Evolutionary conservation across 2,797 vertebrate species (phyloP).

Genomic region (Oophaga sylvatica): DNA sequence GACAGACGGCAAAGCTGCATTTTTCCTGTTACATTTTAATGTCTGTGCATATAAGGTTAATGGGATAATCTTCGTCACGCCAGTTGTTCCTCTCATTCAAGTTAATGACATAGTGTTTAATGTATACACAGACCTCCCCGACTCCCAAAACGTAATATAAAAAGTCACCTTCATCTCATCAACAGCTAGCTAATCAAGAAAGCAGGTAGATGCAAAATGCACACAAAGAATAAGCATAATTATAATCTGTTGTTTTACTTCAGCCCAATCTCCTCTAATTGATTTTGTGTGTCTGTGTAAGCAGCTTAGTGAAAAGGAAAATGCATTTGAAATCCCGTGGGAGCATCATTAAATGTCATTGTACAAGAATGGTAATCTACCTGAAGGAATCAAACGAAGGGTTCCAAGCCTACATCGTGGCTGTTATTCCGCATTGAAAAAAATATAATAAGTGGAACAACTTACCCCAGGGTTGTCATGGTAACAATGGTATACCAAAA

Average conservation of each 20-base stretch:
- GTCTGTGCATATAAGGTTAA: slow-evolving; percentile 50
- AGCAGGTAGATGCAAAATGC: slow-evolving; percentile 46
- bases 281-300: slow-evolving; percentile 62
- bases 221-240: slow-evolving; percentile 56
- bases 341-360: slow-evolving; percentile 61
- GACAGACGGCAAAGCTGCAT: slow-evolving; percentile 31
- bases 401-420: slow-evolving; percentile 19
- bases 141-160: slow-evolving; percentile 53
- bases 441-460: slow-evolving; percentile 65
- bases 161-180: slow-evolving; percentile 62
- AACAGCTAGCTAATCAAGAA: slow-evolving; percentile 52
- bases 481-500: slow-evolving; percentile 97
- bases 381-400: slow-evolving; percentile 57
- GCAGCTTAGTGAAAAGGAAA: slow-evolving; percentile 61
- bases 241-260: slow-evolving; percentile 62
- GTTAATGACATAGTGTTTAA: slow-evolving; percentile 58
- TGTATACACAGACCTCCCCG: slow-evolving; percentile 49
- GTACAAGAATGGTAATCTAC: slow-evolving; percentile 50
- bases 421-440: not conserved
- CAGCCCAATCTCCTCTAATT: slow-evolving; percentile 58
- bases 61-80: slow-evolving; percentile 49
- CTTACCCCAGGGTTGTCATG: slow-evolving; percentile 93
- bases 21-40: slow-evolving; percentile 37
- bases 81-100: slow-evolving; percentile 51
- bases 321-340: slow-evolving; percentile 57